phyloP scores from a whole-genome alignment of 2,888 invertebrate species.

The Lasius platythorax region DNA sequence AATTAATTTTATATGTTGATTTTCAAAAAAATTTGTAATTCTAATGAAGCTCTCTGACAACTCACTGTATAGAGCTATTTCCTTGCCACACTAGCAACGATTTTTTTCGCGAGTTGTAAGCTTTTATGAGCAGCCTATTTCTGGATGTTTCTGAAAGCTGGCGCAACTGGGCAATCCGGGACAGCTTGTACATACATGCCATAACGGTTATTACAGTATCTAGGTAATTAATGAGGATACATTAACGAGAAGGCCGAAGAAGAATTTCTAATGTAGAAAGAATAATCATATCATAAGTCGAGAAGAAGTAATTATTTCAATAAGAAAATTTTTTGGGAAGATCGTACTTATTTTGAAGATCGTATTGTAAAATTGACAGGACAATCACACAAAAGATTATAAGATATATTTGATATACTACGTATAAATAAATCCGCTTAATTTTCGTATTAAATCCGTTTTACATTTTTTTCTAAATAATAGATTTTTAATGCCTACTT shows the following conservation, averaged over 20 bases:
- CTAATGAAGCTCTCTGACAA: not conserved
- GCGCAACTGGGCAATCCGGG: constrained; percentile 49
- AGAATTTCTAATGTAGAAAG: not conserved
- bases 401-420: not conserved
- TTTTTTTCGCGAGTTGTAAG: constrained; percentile 34
- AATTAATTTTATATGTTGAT: not conserved
- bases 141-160: constrained; percentile 45
- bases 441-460: not conserved
- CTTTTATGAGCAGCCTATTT: constrained; percentile 51
- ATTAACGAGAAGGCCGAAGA: constrained; percentile 14
- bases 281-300: not conserved
- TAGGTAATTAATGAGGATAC: constrained; percentile 45
- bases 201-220: constrained; percentile 48
- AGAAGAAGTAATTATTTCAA: not conserved
- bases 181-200: constrained; percentile 41
- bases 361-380: not conserved
- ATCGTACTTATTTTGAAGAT: not conserved
- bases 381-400: not conserved
- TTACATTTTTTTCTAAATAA: not conserved
- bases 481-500: not conserved
- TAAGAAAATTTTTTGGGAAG: not conserved
- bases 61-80: not conserved
- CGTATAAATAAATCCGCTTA: not conserved
- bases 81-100: constrained; percentile 14
- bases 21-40: not conserved